Conservation (phyloP, 37 sponge, comb jelly and placozoan species). For the Axinella damicornis region DNA sequence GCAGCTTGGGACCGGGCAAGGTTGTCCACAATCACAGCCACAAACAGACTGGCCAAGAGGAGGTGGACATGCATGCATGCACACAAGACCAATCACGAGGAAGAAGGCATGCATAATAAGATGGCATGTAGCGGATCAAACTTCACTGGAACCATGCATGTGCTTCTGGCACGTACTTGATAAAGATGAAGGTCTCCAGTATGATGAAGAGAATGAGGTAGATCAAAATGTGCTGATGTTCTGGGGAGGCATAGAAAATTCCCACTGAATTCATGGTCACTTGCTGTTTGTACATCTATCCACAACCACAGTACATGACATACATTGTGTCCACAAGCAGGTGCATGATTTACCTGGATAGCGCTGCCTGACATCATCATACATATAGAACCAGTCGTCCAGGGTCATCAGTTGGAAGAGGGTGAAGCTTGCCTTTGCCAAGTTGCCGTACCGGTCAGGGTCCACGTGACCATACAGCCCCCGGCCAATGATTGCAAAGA, state of each 20-base stretch:
- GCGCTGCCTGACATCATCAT: conserved; percentile 52
- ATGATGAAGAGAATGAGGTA: conserved; percentile 86
- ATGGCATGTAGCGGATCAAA: not conserved
- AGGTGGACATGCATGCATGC: too few species aligned
- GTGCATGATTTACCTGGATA: conserved; percentile 66
- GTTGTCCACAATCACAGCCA: conserved; percentile 95
- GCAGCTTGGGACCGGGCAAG: conserved; percentile 74
- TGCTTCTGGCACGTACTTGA: conserved; percentile 51
- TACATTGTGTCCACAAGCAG: too few species aligned
- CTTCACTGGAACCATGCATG: too few species aligned
- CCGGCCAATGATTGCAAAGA: conserved; percentile 91
- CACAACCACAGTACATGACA: too few species aligned
- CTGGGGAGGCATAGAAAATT: conserved; percentile 8
- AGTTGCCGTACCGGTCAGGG: conserved; percentile 84
- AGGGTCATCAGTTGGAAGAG: conserved; percentile 92
- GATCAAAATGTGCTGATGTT: conserved; percentile 79
- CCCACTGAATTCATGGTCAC: too few species aligned
- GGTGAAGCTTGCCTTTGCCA: conserved; percentile 80
- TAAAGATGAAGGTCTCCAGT: conserved; percentile 86
- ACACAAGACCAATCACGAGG: too few species aligned
- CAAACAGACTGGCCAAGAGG: conserved; percentile 65
- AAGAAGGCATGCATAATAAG: too few species aligned
- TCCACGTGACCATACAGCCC: conserved; percentile 84
- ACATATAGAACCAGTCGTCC: conserved; percentile 94
- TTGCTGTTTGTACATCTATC: too few species aligned